phyloP scores from a whole-genome alignment of 2,113 vertebrate species.

The Diadophis punctatus region DNA sequence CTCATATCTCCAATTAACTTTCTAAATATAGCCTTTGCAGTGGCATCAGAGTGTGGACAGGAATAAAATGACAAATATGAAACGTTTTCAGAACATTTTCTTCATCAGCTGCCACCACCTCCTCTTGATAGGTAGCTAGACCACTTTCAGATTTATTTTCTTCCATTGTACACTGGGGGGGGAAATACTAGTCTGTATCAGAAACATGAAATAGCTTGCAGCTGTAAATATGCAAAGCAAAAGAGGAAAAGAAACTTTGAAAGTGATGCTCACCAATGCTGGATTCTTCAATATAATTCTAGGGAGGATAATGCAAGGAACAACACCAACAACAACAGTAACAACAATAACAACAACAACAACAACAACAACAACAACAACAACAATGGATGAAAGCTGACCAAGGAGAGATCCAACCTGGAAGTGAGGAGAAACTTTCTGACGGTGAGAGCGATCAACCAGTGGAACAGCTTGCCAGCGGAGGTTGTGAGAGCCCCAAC shows the following conservation, averaged over 20 bases:
- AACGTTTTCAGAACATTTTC: constrained; percentile 20
- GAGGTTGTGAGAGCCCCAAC: too few species aligned
- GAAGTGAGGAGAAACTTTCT: too few species aligned
- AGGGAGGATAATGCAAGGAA: neutral
- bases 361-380: too few species aligned
- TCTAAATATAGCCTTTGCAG: constrained; percentile 39
- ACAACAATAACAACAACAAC: too few species aligned
- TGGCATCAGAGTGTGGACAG: constrained; percentile 20
- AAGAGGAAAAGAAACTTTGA: constrained; percentile 46
- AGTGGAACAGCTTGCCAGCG: too few species aligned
- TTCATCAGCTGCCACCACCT: constrained; percentile 4
- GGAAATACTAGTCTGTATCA: constrained; percentile 17
- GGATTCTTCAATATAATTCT: constrained; percentile 11
- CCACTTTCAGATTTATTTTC: constrained; percentile 39
- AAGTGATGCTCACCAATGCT: constrained; percentile 17
- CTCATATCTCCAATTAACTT: constrained; percentile 24
- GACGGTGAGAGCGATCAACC: too few species aligned
- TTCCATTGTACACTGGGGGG: neutral
- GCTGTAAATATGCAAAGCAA: neutral
- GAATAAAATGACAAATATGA: constrained; percentile 37
- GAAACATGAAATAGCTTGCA: constrained; percentile 32
- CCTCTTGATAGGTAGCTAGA: constrained; percentile 15
- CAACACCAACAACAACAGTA: constrained; percentile 21
- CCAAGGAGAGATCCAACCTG: too few species aligned
- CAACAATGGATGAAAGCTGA: too few species aligned